These are phyloP conservation scores for Sinella curviseta DNA, from an alignment of 1,140 invertebrate species.

Conservation along the genomic window DNA sequence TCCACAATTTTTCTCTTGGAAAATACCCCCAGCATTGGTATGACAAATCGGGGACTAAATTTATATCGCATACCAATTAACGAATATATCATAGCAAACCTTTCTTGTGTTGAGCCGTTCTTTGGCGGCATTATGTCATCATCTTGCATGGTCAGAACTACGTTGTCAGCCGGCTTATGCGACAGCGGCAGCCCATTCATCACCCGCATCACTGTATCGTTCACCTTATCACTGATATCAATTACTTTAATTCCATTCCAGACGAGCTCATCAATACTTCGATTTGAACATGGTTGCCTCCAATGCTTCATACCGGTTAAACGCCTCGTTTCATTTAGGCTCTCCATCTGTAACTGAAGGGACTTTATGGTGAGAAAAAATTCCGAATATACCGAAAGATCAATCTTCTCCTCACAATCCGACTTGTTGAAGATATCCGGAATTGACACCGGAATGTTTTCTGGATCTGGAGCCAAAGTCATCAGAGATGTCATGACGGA, in stretches of 20 bases:
- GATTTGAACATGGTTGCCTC: too few relatives aligned
- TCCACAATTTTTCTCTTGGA: background rate
- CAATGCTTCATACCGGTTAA: too few relatives aligned
- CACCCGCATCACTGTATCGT: too few relatives aligned
- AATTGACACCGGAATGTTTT: background rate
- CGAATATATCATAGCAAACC: background rate
- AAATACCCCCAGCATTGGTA: background rate
- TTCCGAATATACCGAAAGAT: background rate
- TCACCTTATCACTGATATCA: too few relatives aligned
- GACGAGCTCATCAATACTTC: too few relatives aligned
- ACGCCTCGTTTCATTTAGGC: too few relatives aligned
- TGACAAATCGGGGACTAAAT: background rate
- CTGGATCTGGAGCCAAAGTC: background rate
- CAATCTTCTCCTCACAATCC: background rate
- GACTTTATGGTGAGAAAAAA: background rate
- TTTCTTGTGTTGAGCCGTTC: too few relatives aligned
- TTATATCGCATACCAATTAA: background rate
- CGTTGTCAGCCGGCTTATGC: background rate
- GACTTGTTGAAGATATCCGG: too few relatives aligned
- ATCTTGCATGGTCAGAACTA: background rate
- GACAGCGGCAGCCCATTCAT: background rate
- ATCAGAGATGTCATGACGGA: background rate
- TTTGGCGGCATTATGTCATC: too few relatives aligned
- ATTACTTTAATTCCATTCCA: too few relatives aligned
- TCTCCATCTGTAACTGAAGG: too few relatives aligned